Percentiles rank a stretch among this genome's conserved stretches.
Conservation (phyloP, 2,888 invertebrate species). For the Harmothoe impar region DNA sequence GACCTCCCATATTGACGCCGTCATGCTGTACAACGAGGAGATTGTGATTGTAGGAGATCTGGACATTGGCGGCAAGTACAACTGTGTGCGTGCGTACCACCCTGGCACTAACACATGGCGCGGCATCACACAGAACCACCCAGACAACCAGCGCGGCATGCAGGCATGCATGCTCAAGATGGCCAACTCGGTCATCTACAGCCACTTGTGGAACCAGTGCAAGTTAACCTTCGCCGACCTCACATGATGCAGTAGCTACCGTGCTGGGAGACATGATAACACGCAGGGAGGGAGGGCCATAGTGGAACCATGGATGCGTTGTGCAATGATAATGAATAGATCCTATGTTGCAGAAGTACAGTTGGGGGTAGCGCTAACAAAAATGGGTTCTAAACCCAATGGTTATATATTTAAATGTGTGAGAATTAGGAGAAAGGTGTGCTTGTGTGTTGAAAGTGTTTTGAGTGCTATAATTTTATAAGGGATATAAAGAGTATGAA, state of each 20-base stretch:
- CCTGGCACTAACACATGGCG: constrained; percentile 74
- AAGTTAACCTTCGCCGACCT: constrained; percentile 57
- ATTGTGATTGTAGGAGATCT: constrained; percentile 76
- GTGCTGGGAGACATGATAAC: not conserved
- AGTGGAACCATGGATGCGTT: too few relatives aligned
- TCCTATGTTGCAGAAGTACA: too few relatives aligned
- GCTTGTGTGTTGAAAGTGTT: too few relatives aligned
- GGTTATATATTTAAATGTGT: too few relatives aligned
- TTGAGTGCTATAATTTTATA: too few relatives aligned
- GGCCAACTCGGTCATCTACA: constrained; percentile 70
- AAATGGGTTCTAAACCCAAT: too few relatives aligned
- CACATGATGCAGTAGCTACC: not conserved
- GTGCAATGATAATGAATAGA: too few relatives aligned
- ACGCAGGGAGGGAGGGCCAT: too few relatives aligned
- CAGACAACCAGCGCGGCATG: constrained; percentile 73
- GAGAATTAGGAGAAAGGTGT: too few relatives aligned
- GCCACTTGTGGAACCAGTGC: constrained; percentile 70
- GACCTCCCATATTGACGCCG: constrained; percentile 73
- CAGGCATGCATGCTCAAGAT: constrained; percentile 72
- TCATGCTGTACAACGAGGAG: constrained; percentile 72
- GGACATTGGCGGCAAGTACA: constrained; percentile 72
- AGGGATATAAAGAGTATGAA: too few relatives aligned
- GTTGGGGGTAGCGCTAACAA: too few relatives aligned
- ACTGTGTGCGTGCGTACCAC: constrained; percentile 75
- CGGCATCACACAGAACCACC: constrained; percentile 73